Conservation (phyloP, 2,113 vertebrate genomes). For the Pachyramphus minor region DNA sequence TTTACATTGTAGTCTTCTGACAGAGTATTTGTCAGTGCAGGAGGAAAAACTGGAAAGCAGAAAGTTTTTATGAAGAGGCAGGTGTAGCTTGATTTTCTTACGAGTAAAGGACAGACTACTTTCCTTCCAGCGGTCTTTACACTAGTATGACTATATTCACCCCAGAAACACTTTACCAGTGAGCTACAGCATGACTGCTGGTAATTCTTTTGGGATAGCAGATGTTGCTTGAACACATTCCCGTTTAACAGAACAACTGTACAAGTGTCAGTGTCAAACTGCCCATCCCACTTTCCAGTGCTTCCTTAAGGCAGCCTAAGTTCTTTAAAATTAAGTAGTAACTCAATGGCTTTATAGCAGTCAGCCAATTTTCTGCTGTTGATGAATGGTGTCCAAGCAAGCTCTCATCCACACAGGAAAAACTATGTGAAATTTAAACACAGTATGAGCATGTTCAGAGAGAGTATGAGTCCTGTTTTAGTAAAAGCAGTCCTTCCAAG, state of each 20-base stretch:
- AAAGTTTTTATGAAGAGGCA: neutral
- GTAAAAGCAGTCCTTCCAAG: neutral
- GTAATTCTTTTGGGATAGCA: neutral
- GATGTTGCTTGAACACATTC: neutral
- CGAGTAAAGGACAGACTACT: neutral
- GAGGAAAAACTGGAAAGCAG: neutral
- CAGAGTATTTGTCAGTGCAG: neutral
- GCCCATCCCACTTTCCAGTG: neutral
- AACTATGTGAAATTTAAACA: neutral
- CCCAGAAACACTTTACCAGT: neutral
- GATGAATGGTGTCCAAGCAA: neutral
- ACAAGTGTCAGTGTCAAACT: neutral
- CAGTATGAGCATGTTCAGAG: neutral
- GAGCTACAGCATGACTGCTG: neutral
- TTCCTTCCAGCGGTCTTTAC: neutral
- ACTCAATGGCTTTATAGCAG: neutral
- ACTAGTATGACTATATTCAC: neutral
- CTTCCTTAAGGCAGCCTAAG: neutral
- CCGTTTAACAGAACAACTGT: neutral
- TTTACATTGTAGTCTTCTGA: neutral
- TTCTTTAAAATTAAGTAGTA: neutral
- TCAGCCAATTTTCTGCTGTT: neutral
- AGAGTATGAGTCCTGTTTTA: neutral
- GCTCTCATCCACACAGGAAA: neutral
- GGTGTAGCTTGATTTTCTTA: neutral